Evolutionary conservation across 2,113 vertebrate genomes (phyloP), one percentile per base, ranked within the genome.

Genomic region (Sus scrofa): DNA sequence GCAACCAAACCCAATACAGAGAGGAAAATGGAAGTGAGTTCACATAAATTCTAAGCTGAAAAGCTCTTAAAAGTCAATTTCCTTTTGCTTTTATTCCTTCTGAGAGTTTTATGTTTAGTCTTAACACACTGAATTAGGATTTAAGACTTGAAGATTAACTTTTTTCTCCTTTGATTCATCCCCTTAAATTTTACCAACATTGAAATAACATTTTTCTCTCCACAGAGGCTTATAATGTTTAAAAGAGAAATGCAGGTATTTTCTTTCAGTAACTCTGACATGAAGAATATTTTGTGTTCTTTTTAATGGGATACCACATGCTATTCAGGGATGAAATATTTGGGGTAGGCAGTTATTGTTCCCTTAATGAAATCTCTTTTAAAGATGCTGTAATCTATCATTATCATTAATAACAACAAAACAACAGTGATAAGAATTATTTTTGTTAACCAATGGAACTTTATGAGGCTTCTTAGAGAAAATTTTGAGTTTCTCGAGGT

Each of bases 81-180:
- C 44, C 44, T 19, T 84, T 60, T 24, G 15, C 20, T 78, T 24
- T 95, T 34, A 6, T 75, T 91, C 60, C 19, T 32, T 85, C 13
- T 86, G 22, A 20, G 30, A 30, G 50, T 27, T 97, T 95, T 37
- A 56, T 79, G 1, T 74, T 81, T 60, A 85, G 94, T 60, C 27
- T 60, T 90, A 83, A 68, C 81, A 97, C 84, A 93, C 9, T 37
- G 78, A 83, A 65, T 68, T 90, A 26, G 9, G 19, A 62, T 14
- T 82, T 95, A 91, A 4, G 62, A 95, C 20, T 0, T 84, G 67
- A 82, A 91, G 22, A 93, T 87, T 89, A 65, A 71, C 1, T 92
- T 94, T 93, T 8, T 97, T 92, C 0, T 1, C 2, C 8, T 83
- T 96, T 95, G 4, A 0, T 92, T 79, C n/a, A 56, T 1, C 2